Evolutionary conservation across 2,888 invertebrate species (phyloP).

Genomic region (Drosophila longiperda): DNA sequence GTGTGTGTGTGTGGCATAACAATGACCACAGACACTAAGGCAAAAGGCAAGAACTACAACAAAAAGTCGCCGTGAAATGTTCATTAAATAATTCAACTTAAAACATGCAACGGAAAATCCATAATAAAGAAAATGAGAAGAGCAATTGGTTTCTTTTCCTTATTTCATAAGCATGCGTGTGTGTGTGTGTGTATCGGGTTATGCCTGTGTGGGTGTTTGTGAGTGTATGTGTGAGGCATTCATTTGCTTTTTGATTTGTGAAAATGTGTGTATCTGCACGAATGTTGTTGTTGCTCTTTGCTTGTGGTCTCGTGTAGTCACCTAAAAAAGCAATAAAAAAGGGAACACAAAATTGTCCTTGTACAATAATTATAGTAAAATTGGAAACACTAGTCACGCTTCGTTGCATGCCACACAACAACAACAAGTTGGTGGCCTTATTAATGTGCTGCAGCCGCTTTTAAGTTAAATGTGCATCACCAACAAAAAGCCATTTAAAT

Average conservation of each 20-base stretch:
- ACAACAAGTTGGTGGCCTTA: constrained; percentile 62
- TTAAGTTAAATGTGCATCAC: constrained; percentile 45
- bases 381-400: constrained; percentile 35
- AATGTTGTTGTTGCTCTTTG: constrained; percentile 51
- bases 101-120: constrained; percentile 64
- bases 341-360: constrained; percentile 58
- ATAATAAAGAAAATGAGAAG: constrained; percentile 49
- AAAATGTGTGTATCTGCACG: constrained; percentile 79
- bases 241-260: constrained; percentile 78
- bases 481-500: constrained; percentile 50
- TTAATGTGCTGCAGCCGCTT: constrained; percentile 50
- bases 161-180: constrained; percentile 24
- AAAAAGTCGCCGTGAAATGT: constrained; percentile 38
- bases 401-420: constrained; percentile 34
- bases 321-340: constrained; percentile 28
- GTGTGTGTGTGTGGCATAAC: constrained; percentile 49
- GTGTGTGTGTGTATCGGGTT: constrained; percentile 34
- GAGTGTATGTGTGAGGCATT: constrained; percentile 58
- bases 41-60: constrained; percentile 22
- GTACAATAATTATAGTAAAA: constrained; percentile 43
- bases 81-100: constrained; percentile 54
- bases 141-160: constrained; percentile 25
- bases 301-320: constrained; percentile 34
- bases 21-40: constrained; percentile 61
- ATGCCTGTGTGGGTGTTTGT: constrained; percentile 40